Evolutionary conservation across 2,113 vertebrate species (phyloP).

Genomic region (Coptodon bakossiorum): DNA sequence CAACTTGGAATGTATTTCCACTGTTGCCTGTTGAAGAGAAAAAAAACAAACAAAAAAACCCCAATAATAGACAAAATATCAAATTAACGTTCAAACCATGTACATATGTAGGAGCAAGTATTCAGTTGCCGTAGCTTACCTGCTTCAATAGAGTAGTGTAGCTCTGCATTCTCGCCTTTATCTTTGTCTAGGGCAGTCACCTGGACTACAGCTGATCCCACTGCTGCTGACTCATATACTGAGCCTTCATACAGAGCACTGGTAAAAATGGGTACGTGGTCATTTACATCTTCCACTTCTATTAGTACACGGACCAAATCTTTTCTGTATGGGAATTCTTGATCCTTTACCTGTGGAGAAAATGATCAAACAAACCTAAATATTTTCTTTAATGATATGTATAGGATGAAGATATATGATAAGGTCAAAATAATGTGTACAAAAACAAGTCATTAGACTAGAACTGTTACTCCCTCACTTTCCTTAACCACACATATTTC

Average conservation of each 20-base stretch:
- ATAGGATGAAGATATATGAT: not conserved
- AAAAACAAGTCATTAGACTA: not conserved
- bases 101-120: not conserved
- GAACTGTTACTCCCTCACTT: not conserved
- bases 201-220: slow-evolving; percentile 90
- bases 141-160: slow-evolving; percentile 89
- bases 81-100: not conserved
- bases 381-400: not conserved
- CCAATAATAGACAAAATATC: not conserved
- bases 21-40: slow-evolving; percentile 79
- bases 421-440: not conserved
- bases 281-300: slow-evolving; percentile 92
- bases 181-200: slow-evolving; percentile 95
- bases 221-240: slow-evolving; percentile 92
- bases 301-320: slow-evolving; percentile 88
- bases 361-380: not conserved
- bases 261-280: slow-evolving; percentile 91
- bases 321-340: slow-evolving; percentile 93
- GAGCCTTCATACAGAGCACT: slow-evolving; percentile 86
- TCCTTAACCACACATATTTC: not conserved
- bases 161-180: slow-evolving; percentile 91
- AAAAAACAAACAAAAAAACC: not conserved
- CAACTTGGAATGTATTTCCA: slow-evolving; percentile 87
- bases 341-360: slow-evolving; percentile 86
- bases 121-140: slow-evolving; percentile 65